Conservation (phyloP, 2,797 vertebrate species). For the Diceros bicornis region DNA sequence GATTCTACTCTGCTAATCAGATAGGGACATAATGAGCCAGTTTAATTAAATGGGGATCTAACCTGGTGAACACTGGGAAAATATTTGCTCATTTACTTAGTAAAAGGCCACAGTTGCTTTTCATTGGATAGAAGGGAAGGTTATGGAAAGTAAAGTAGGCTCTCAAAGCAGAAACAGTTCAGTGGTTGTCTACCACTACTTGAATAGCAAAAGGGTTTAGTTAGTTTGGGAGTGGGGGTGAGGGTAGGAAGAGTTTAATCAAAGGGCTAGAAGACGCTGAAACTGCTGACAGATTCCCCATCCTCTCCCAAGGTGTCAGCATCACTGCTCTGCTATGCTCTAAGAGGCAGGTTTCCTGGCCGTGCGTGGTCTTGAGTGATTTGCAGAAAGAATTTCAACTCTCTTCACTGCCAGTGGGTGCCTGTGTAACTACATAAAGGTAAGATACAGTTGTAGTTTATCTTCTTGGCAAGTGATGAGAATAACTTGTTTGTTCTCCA, state of each 20-base stretch:
- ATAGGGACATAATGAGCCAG: slow-evolving; percentile 99
- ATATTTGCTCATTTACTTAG: slow-evolving; percentile 99
- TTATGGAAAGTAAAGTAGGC: slow-evolving; percentile 91
- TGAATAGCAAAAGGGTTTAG: slow-evolving; percentile 89
- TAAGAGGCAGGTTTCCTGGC: slow-evolving; percentile 90
- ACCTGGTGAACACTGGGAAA: slow-evolving; percentile 99
- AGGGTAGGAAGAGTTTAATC: slow-evolving; percentile 89
- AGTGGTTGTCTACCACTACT: slow-evolving; percentile 86
- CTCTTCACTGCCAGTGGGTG: slow-evolving; percentile 86
- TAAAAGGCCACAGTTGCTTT: slow-evolving; percentile 95
- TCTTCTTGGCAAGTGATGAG: slow-evolving; percentile 81
- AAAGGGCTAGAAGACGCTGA: slow-evolving; percentile 86
- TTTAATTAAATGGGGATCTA: slow-evolving; percentile 99
- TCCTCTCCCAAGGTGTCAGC: slow-evolving; percentile 90
- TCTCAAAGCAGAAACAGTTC: slow-evolving; percentile 87
- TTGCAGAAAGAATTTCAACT: slow-evolving; percentile 88
- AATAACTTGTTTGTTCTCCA: slow-evolving; percentile 78
- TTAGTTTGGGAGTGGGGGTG: slow-evolving; percentile 70
- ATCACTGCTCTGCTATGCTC: slow-evolving; percentile 87
- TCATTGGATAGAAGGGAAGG: slow-evolving; percentile 90
- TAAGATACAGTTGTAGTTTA: slow-evolving; percentile 88
- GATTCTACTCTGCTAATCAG: slow-evolving; percentile 99
- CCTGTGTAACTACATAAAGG: slow-evolving; percentile 88
- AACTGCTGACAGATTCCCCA: slow-evolving; percentile 89
- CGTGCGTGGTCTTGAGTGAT: slow-evolving; percentile 88